Evolutionary conservation across 2,797 vertebrate species (phyloP), one percentile per base, ranked within the genome.

Genomic region (Poeciliopsis gracilis): DNA sequence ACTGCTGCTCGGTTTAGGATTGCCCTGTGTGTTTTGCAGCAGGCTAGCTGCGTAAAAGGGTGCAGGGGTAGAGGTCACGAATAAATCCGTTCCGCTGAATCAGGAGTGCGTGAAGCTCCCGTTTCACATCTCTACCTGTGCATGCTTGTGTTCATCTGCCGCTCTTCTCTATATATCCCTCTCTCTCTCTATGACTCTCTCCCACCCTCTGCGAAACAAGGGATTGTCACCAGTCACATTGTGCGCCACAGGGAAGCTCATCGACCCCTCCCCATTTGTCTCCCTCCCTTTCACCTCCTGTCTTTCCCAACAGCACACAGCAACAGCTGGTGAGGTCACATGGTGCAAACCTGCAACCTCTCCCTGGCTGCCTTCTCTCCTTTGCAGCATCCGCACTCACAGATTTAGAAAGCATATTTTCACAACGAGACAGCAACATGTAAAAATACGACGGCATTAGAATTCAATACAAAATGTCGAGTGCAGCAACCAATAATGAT

Each of bases 281-380:
- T 83, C 86, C 82, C 86, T 69, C 38, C 66, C 23, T 69, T 43
- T 46, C 67, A 43, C 80, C 77, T 78, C 67, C 73, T 23, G 38
- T 84, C 84, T 80, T 88, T 84, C 89, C 79, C 81, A 86, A 70
- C 84, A 90, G 84, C 88, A 88, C 83, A 86, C 89, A 93, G 92
- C 91, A 95, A 94, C 92, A 94, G 93, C 94, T 93, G 90, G 92
- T 70, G 77, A 87, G 88, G 88, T 93, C 91, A 93, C 91, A 90
- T 93, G 89, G 84, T 84, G 89, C 55, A 81, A 83, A 85, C 83
- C 87, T 75, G 90, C 90, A 87, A 85, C 90, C 89, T 89, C 84
- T 76, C 46, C 49, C 75, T 57, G 72, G 79, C 76, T 76, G 72
- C 75, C 81, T 57, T 77, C 74, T 78, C 82, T 67, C 49, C 20